Percentiles rank a stretch among this genome's conserved stretches.
Conservation (phyloP, 2,113 vertebrate genomes). For the Lycaon pictus region DNA sequence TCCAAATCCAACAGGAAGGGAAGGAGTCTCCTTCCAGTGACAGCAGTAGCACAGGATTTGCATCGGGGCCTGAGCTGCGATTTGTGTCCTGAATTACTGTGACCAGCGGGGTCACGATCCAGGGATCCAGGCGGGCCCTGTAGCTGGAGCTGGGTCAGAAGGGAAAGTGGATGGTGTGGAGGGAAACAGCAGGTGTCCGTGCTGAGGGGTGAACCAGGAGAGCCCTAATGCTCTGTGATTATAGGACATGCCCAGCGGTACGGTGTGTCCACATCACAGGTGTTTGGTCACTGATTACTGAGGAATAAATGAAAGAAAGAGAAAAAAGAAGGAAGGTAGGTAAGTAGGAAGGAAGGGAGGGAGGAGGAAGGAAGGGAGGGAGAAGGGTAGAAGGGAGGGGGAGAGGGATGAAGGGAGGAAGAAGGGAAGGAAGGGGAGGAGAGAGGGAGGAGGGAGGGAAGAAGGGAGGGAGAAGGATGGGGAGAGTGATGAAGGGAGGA, state of each 20-base stretch:
- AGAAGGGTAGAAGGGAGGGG: too few relatives aligned
- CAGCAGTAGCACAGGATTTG: too few relatives aligned
- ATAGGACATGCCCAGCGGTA: fast-evolving
- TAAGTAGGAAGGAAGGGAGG: too few relatives aligned
- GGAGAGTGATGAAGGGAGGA: fast-evolving
- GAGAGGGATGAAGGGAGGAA: fast-evolving
- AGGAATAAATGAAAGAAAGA: neutral
- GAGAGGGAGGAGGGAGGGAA: fast-evolving
- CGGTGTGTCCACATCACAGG: fast-evolving
- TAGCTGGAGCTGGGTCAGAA: neutral
- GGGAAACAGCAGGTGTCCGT: too few relatives aligned
- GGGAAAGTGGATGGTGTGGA: neutral
- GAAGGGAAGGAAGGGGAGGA: fast-evolving
- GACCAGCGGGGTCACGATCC: neutral
- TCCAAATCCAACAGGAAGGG: neutral
- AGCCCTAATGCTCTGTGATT: fast-evolving
- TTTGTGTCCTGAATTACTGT: too few relatives aligned
- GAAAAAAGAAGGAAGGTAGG: neutral
- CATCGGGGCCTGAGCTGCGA: neutral
- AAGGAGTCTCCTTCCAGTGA: fast-evolving
- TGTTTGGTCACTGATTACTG: neutral
- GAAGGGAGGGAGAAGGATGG: fast-evolving
- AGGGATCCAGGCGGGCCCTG: neutral
- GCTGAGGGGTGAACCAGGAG: fast-evolving
- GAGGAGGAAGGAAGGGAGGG: fast-evolving